Evolutionary conservation across 2,888 invertebrate genomes (phyloP), one percentile per base, ranked within the genome.

Genomic region (Patella ulyssiponensis): DNA sequence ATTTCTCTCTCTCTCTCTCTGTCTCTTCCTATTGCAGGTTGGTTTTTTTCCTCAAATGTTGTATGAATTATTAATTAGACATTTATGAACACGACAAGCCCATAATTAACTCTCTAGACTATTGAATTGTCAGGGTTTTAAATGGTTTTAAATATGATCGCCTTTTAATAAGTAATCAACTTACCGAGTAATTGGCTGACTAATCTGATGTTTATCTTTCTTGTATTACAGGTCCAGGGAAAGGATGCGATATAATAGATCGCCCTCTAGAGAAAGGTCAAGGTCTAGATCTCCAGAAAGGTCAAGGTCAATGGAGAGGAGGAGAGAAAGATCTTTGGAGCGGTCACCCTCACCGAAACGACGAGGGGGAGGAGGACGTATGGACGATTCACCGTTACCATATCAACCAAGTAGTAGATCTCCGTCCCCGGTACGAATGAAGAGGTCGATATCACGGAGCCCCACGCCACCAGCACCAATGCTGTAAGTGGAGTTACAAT

Each of bases 401-500:
- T 88, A 87, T 79, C 83, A 85, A 58, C 80, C 85, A n/a, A 83
- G 83, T 44, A 88, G 88, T 75, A 80, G 84, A 15, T 86, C 90
- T 52, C 79, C 85, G 72, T 83, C 88, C 56, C 83, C 81, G 20
- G n/a, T 15, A 89, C 20, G 87, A 88, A 78, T 89, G 70, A n/a
- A 58, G 4, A 56, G 74, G 14, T 52, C 64, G 11, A 75, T 77
- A 51, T 84, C 86, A n/a, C 81, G 93, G 79, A 94, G 94, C 89
- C 93, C 93, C 9, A 93, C 94, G 15, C 96, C 96, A 17, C 96
- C 96, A 58, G 95, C 88, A 96, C 95, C 86, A 85, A 84, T 78
- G 85, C 81, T 44, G 44, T 44, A 44, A 44, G 44, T 44, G 3
- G 44, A 44, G 9, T 33, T 44, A 44, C 44, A 9, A 44, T 44